Percentiles rank a stretch among this genome's conserved stretches.
phyloP scores from a whole-genome alignment of 2,797 vertebrate genomes.

The Loris lydekkerianus region DNA sequence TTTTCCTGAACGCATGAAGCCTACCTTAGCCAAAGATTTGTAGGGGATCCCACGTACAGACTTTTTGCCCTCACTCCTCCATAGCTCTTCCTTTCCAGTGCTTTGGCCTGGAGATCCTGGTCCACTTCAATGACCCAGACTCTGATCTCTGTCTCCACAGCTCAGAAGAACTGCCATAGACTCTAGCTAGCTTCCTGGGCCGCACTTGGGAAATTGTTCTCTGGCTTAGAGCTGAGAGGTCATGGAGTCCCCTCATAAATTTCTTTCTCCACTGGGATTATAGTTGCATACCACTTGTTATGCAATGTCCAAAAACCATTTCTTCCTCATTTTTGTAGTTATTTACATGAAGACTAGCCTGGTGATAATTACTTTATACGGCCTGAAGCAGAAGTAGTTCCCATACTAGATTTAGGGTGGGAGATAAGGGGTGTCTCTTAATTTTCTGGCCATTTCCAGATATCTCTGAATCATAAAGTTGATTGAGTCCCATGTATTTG shows the following conservation, averaged over 20 bases:
- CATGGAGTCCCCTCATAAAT: background rate
- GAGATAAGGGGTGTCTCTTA: background rate
- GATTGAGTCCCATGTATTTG: background rate
- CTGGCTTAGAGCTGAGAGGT: background rate
- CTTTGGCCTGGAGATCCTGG: background rate
- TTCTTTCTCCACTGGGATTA: background rate
- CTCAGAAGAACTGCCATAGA: background rate
- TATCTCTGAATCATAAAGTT: slow-evolving; percentile 20
- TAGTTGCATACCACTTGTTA: background rate
- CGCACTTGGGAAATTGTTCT: background rate
- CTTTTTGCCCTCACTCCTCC: background rate
- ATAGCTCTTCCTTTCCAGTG: background rate
- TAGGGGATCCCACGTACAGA: background rate
- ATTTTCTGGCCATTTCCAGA: slow-evolving; percentile 2
- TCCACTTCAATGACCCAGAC: background rate
- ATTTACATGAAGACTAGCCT: background rate
- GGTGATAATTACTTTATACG: background rate
- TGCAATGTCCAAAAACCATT: background rate
- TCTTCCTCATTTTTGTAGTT: background rate
- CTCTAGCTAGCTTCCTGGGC: background rate
- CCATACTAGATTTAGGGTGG: background rate
- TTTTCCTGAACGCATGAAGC: background rate
- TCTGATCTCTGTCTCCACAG: background rate
- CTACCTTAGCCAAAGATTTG: background rate
- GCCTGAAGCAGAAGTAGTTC: background rate